phyloP scores from a whole-genome alignment of 2,888 invertebrate species.

The Cephus nigrinus region DNA sequence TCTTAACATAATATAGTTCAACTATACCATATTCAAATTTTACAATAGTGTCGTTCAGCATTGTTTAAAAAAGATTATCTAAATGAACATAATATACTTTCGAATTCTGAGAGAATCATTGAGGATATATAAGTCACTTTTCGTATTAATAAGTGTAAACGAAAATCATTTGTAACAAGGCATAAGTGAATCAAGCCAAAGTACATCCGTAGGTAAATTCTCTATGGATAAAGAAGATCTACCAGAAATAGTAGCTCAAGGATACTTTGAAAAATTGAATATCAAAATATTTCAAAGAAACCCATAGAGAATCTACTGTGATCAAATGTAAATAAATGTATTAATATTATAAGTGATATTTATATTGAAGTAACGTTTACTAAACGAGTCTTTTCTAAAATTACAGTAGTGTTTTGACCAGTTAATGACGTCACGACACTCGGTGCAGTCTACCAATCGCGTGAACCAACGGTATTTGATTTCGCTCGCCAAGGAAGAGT shows the following conservation, averaged over 20 bases:
- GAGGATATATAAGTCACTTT: neutral
- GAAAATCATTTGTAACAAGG: neutral
- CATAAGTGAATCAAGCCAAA: neutral
- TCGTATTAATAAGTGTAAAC: neutral
- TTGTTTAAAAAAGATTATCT: neutral
- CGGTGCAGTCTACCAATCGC: conserved; percentile 41
- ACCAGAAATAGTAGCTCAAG: neutral
- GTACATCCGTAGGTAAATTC: neutral
- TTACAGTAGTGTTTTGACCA: conserved; percentile 35
- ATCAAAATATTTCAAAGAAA: neutral
- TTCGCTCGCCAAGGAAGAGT: conserved; percentile 44
- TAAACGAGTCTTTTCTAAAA: neutral
- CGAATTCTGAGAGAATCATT: neutral
- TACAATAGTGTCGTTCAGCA: neutral
- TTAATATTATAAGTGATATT: neutral
- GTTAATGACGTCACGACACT: conserved; percentile 32
- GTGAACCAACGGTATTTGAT: conserved; percentile 49
- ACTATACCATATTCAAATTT: neutral
- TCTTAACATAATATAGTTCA: neutral
- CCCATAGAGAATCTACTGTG: neutral
- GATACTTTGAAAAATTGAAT: neutral
- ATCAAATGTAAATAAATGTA: neutral
- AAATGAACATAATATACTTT: neutral
- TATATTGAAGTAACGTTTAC: neutral
- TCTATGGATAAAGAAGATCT: neutral